Percentiles rank a stretch among this genome's conserved stretches.
These are phyloP conservation scores for Meliscaeva auricollis DNA, from an alignment of 2,888 invertebrate genomes.

Conservation along the genomic window DNA sequence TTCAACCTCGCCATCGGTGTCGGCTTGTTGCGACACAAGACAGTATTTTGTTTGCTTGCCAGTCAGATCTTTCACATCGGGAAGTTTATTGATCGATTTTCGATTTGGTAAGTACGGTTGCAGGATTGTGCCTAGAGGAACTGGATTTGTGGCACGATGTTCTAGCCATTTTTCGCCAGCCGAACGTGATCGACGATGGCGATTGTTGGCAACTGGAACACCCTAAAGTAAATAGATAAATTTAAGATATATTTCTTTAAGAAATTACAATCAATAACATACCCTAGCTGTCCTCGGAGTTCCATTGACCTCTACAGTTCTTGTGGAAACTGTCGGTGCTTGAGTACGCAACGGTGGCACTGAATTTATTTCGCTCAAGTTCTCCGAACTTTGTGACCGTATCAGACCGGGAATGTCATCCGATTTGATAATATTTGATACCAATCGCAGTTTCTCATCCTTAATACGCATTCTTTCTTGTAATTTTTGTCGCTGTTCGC, in stretches of 20 bases:
- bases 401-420: conserved; percentile 82
- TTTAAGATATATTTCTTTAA: background rate
- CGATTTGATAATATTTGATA: conserved; percentile 86
- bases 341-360: conserved; percentile 29
- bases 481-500: conserved; percentile 86
- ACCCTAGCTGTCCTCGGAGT: conserved; percentile 50
- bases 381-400: conserved; percentile 81
- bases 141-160: conserved; percentile 92
- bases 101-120: conserved; percentile 93
- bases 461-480: conserved; percentile 86
- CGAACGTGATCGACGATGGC: conserved; percentile 93
- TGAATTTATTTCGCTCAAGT: conserved; percentile 69
- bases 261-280: background rate
- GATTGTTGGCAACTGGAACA: conserved; percentile 88
- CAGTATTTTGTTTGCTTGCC: conserved; percentile 94
- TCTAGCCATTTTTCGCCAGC: conserved; percentile 93
- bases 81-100: conserved; percentile 93
- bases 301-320: conserved; percentile 42
- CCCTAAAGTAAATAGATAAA: conserved; percentile 84
- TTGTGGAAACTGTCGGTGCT: conserved; percentile 36
- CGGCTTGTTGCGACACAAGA: conserved; percentile 95
- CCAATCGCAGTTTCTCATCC: conserved; percentile 86
- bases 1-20: conserved; percentile 96
- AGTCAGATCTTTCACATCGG: conserved; percentile 90
- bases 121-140: conserved; percentile 94